phyloP scores from a whole-genome alignment of 2,888 invertebrate genomes.

The Hyposoter dolosus region DNA sequence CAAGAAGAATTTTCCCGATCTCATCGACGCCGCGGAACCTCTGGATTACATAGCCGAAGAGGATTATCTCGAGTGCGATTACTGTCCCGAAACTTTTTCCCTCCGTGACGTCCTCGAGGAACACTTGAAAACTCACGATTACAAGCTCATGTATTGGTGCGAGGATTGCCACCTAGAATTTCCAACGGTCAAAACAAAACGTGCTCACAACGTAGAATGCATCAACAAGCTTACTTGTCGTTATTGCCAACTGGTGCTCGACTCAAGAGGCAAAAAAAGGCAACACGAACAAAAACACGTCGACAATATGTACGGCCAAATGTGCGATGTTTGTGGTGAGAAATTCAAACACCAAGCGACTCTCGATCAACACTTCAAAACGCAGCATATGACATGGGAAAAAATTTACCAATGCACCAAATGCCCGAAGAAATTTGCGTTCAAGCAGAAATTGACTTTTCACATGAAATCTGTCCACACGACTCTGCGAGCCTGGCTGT shows the following conservation, averaged over 20 bases:
- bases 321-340: conserved; percentile 83
- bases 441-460: conserved; percentile 83
- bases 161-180: conserved; percentile 82
- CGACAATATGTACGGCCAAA: conserved; percentile 80
- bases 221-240: conserved; percentile 80
- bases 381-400: conserved; percentile 82
- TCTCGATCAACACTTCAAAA: conserved; percentile 82
- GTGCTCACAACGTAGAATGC: conserved; percentile 79
- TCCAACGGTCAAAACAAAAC: conserved; percentile 79
- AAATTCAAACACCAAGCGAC: conserved; percentile 84
- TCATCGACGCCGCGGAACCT: conserved; percentile 73
- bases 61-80: conserved; percentile 81
- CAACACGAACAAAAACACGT: conserved; percentile 84
- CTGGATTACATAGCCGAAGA: conserved; percentile 72
- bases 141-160: conserved; percentile 81
- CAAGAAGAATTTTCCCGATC: conserved; percentile 74
- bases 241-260: conserved; percentile 79
- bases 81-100: conserved; percentile 79
- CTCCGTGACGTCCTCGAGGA: conserved; percentile 78
- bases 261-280: conserved; percentile 82
- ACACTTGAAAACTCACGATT: conserved; percentile 81
- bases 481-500: conserved; percentile 80
- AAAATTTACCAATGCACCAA: conserved; percentile 83
- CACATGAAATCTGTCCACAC: conserved; percentile 83
- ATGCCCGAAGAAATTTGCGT: conserved; percentile 83